Conservation (phyloP, 1,140 invertebrate genomes). For the Lordiphosa mommai region DNA sequence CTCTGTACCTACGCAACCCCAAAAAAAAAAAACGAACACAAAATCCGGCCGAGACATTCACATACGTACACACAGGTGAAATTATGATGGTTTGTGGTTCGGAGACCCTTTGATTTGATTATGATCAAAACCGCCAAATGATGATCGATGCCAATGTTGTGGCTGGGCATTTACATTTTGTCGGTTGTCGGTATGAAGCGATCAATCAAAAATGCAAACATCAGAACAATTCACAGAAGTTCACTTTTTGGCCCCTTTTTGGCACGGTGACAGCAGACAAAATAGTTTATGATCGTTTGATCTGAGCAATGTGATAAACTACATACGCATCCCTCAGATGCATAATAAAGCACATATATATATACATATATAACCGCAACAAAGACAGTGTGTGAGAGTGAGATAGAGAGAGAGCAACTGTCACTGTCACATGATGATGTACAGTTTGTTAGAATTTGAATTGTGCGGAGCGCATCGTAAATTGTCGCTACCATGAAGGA, state of each 20-base stretch:
- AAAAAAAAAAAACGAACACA: slow-evolving; percentile 9
- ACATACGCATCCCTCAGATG: not conserved
- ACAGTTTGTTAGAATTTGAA: slow-evolving; percentile 79
- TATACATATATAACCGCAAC: too few relatives aligned
- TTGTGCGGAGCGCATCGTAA: slow-evolving; percentile 71
- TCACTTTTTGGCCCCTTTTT: slow-evolving; percentile 15
- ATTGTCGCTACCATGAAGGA: slow-evolving; percentile 35
- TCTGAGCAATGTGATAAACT: slow-evolving; percentile 56
- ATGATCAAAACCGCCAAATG: slow-evolving; percentile 71
- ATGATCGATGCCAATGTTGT: slow-evolving; percentile 61
- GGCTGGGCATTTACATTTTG: slow-evolving; percentile 58
- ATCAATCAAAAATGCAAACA: slow-evolving; percentile 79
- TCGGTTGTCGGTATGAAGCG: slow-evolving; percentile 65
- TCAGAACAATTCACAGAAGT: slow-evolving; percentile 49
- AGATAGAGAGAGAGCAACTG: slow-evolving; percentile 23
- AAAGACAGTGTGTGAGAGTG: not conserved
- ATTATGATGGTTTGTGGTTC: slow-evolving; percentile 56
- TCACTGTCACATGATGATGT: slow-evolving; percentile 69
- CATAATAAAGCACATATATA: not conserved
- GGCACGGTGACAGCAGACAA: slow-evolving; percentile 54
- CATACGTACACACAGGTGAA: slow-evolving; percentile 35
- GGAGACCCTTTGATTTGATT: slow-evolving; percentile 63
- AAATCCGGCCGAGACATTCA: not conserved
- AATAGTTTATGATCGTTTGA: slow-evolving; percentile 74
- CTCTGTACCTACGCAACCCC: slow-evolving; percentile 41